Percentiles rank a stretch among this genome's conserved stretches.
These are phyloP conservation scores for Stegastes partitus DNA, from an alignment of 2,113 vertebrate species.

Conservation along the genomic window DNA sequence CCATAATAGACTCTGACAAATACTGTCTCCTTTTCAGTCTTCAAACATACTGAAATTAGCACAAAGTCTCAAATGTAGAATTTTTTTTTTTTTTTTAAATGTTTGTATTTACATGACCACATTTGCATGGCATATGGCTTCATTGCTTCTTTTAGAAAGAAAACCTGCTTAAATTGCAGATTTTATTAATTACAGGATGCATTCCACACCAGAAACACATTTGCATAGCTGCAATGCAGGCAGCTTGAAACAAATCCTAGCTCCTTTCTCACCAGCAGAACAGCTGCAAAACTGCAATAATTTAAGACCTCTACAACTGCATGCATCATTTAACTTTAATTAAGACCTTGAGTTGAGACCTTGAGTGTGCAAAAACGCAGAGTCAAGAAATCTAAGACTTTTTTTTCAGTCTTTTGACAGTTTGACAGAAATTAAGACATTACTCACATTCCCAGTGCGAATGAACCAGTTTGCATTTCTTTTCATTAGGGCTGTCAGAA, in stretches of 20 bases:
- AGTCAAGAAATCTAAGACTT: neutral
- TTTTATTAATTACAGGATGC: neutral
- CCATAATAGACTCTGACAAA: no score
- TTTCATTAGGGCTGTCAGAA: constrained; percentile 6
- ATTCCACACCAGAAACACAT: neutral
- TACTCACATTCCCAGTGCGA: neutral
- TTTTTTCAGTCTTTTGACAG: neutral
- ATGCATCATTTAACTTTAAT: constrained; percentile 62
- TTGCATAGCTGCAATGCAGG: neutral
- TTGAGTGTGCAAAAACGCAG: constrained; percentile 19
- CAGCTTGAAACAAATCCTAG: constrained; percentile 5
- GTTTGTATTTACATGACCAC: no score
- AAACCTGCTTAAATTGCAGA: neutral
- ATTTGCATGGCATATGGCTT: neutral
- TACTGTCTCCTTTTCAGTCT: no score
- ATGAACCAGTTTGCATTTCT: constrained; percentile 8
- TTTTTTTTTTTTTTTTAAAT: no score
- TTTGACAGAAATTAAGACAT: constrained; percentile 20
- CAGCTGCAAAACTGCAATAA: constrained; percentile 18
- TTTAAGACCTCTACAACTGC: constrained; percentile 22
- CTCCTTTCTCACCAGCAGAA: constrained; percentile 5
- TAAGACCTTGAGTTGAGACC: constrained; percentile 50
- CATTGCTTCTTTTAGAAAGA: neutral
- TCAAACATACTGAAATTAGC: no score
- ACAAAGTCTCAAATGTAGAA: no score